Evolutionary conservation across 2,888 invertebrate species (phyloP), one percentile per base, ranked within the genome.

Genomic region (Plagodis dolabraria): DNA sequence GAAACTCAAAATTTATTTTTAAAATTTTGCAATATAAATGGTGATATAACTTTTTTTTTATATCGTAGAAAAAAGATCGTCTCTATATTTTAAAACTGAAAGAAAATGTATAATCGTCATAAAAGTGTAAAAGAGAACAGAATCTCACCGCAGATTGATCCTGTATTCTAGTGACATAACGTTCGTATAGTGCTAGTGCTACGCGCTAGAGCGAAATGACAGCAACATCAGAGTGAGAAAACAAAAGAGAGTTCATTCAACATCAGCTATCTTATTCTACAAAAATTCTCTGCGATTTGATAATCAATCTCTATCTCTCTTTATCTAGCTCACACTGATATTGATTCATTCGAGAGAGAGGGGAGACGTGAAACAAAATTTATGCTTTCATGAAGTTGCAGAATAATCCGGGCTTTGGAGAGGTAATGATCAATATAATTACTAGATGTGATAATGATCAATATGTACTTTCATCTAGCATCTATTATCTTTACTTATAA

Each of bases 81-180:
- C 22, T 22, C 22, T 22, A 22, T 4, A 22, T 22, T 22, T 38
- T 8, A 38, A 8, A 38, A 38, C 38, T 38, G 22, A 22, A 8
- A 38, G 38, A 38, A 38, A 38, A 38, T 8, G 38, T 38, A 7
- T 8, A 38, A 8, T 38, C 0, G 6, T 42, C 9, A 43, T 12
- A 5, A 10, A 43, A 12, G 0, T 43, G 11, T 43, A 11, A 43
- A 43, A 70, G 74, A 76, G 73, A 67, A 61, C 74, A 68, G 89
- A 90, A 89, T 89, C 71, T 70, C 85, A 60, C 86, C 76, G 69
- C 85, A 76, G 84, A 89, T 89, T 89, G 88, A 90, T 90, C 88
- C 82, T 83, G 80, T 85, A 85, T 85, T 87, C 87, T 83, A 77
- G 77, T 81, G 86, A 84, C 84, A 80, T 77, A 84, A 76, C 81